These are phyloP conservation scores for Polylopha cassiicola DNA, from an alignment of 2,888 invertebrate genomes.

Conservation along the genomic window DNA sequence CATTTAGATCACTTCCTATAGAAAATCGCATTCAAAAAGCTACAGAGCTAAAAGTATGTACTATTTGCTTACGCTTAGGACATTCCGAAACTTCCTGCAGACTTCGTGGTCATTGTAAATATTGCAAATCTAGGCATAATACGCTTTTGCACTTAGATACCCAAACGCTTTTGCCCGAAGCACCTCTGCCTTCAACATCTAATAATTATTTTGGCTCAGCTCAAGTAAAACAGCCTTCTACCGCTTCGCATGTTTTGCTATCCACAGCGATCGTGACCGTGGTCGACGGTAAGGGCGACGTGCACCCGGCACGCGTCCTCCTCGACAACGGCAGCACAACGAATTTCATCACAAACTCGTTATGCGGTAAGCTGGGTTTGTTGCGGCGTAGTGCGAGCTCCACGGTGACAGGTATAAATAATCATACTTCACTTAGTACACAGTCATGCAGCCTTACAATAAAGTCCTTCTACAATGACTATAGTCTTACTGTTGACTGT, in stretches of 20 bases:
- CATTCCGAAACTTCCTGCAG: conserved; percentile 1
- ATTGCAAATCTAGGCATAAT: conserved; percentile 3
- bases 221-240: neutral
- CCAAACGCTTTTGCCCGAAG: neutral
- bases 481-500: conserved; percentile 20
- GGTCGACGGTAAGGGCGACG: conserved; percentile 5
- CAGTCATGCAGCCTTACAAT: conserved; percentile 20
- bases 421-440: conserved; percentile 19
- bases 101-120: neutral
- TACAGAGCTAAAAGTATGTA: neutral
- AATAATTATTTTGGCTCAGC: too few relatives aligned
- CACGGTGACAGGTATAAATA: conserved; percentile 25
- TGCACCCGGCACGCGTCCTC: conserved; percentile 6
- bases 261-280: conserved; percentile 19
- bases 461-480: conserved; percentile 19
- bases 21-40: conserved; percentile 3
- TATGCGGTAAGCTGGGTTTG: conserved; percentile 20
- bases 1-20: conserved; percentile 4
- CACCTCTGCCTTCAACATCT: neutral
- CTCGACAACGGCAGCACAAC: conserved; percentile 18
- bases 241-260: conserved; percentile 11
- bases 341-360: conserved; percentile 15
- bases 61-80: conserved; percentile 6
- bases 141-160: neutral
- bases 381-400: conserved; percentile 16